phyloP scores from a whole-genome alignment of 2,797 vertebrate genomes.

The Garrulus glandarius region DNA sequence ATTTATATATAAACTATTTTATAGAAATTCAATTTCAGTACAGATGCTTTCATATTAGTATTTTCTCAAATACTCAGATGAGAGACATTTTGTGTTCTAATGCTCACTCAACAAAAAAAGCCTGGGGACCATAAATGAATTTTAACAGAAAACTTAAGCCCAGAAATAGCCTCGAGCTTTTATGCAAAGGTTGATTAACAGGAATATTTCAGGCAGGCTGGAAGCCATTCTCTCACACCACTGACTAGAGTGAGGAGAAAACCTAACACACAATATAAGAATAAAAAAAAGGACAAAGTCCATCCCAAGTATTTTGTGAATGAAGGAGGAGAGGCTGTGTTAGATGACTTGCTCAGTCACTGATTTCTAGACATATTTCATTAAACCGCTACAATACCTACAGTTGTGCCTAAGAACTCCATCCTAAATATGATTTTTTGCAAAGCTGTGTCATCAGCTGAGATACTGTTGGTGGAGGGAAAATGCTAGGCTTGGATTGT shows the following conservation, averaged over 20 bases:
- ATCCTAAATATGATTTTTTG: background rate
- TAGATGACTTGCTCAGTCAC: background rate
- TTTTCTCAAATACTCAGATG: background rate
- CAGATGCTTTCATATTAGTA: background rate
- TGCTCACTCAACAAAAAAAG: background rate
- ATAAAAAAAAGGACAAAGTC: background rate
- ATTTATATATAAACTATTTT: background rate
- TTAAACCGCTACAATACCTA: background rate
- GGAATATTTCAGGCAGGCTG: background rate
- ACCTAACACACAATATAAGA: background rate
- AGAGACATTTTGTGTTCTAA: background rate
- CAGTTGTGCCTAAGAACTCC: background rate
- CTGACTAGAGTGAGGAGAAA: background rate
- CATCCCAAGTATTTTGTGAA: background rate
- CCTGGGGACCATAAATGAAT: background rate
- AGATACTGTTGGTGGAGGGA: background rate
- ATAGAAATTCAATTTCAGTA: background rate
- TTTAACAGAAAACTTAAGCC: background rate
- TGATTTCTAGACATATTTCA: background rate
- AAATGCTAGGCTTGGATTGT: background rate
- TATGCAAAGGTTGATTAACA: background rate
- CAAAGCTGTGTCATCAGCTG: background rate
- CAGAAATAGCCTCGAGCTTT: background rate
- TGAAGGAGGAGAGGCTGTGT: background rate
- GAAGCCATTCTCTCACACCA: background rate